Base-by-base conservation (phyloP, 2,888 invertebrate genomes). In the Lordiphosa andalusiaca region DNA sequence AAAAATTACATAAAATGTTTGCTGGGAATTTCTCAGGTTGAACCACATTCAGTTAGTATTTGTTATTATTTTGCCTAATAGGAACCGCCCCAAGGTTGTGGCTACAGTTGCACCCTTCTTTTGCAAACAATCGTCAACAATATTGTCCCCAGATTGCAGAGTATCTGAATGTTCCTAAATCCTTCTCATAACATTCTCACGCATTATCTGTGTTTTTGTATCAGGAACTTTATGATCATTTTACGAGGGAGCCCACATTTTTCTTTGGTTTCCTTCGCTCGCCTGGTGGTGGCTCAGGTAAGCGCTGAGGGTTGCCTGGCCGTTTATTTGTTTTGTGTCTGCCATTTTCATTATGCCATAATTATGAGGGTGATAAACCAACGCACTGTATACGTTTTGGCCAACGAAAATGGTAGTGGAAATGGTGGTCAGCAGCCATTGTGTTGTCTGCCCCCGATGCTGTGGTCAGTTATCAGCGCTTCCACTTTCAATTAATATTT, bases 401-500 rank as follows among this genome's bases (percentile, higher is more conserved):
- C 23, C 48, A 49, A 51, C 35, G 55, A n/a, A 58, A 30, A 48
- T 40, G 48, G 23, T 41, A 60, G 16, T 46, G 48, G 12, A 39
- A 47, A 30, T 47, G 47, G 19, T 19, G 10, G 40, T 40, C 40
- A 21, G 21, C 36, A 38, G 44, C 44, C 56, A 64, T 52, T 61
- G 61, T 61, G 37, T n/a, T 37, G 37, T 40, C 41, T 39, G 38
- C 30, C 40, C 46, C 49, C 60, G 42, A 19, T 59, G 48, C 19
- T 52, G 36, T 44, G 50, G 53, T 54, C 67, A 54, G 69, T 71
- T 67, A 69, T 73, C 57, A 63, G 46, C 66, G 58, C 57, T 67
- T 69, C 69, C 72, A 85, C 69, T 76, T 82, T 85, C 85, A 82
- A 82, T 82, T 82, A 85, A 83, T 80, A 85, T 83, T 85, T 84